Percentiles rank a stretch among this genome's conserved stretches.
These are phyloP conservation scores for Anthonomus grandis DNA, from an alignment of 1,140 invertebrate genomes.

Conservation along the genomic window DNA sequence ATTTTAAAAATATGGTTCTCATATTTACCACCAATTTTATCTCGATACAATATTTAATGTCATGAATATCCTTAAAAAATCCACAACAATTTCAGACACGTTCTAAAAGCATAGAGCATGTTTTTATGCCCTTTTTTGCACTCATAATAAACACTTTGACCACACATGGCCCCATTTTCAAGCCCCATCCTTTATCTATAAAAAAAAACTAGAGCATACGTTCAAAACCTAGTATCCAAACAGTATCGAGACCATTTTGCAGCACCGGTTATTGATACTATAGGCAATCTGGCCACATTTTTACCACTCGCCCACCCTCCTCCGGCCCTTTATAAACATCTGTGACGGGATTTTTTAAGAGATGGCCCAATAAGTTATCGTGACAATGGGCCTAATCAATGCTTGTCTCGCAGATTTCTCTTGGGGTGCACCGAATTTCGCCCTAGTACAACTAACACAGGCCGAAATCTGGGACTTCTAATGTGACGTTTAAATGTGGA, in stretches of 20 bases:
- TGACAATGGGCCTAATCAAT: slow-evolving; percentile 41
- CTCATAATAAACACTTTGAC: too few relatives aligned
- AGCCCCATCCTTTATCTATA: too few relatives aligned
- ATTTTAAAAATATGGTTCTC: too few relatives aligned
- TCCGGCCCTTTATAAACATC: slow-evolving; percentile 39
- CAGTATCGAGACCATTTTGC: slow-evolving; percentile 18
- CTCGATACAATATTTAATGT: too few relatives aligned
- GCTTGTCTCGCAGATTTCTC: slow-evolving; percentile 19
- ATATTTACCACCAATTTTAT: too few relatives aligned
- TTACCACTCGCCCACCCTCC: slow-evolving; percentile 30
- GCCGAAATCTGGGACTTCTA: too few relatives aligned
- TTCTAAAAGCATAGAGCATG: too few relatives aligned
- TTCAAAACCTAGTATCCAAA: slow-evolving; percentile 26
- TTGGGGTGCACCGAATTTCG: slow-evolving; percentile 15
- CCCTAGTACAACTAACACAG: neutral
- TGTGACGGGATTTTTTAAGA: slow-evolving; percentile 40
- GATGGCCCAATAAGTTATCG: slow-evolving; percentile 38
- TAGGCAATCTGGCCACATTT: slow-evolving; percentile 37
- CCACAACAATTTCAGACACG: too few relatives aligned
- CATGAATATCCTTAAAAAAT: too few relatives aligned
- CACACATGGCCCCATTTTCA: too few relatives aligned
- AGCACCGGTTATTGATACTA: slow-evolving; percentile 6
- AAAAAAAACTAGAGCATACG: slow-evolving; percentile 20
- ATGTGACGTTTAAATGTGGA: too few relatives aligned
- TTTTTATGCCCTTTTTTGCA: too few relatives aligned